A percentile compares a stretch with the other conserved stretches of the same genome.
phyloP scores from a whole-genome alignment of 2,888 invertebrate species.

The Deilephila porcellus region DNA sequence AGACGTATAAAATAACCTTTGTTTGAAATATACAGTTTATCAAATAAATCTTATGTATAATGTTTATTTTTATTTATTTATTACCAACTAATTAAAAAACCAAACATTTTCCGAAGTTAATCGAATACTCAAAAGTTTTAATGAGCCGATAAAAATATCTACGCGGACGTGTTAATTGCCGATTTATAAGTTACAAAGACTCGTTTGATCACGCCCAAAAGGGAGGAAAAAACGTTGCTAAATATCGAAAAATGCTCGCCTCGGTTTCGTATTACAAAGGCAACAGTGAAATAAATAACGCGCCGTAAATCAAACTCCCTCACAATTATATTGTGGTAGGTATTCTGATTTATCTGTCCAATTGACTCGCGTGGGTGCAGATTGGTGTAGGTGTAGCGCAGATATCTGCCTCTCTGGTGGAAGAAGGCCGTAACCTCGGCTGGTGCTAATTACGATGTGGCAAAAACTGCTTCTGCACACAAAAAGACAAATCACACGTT shows the following conservation, averaged over 20 bases:
- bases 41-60: neutral
- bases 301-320: constrained; percentile 67
- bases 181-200: constrained; percentile 38
- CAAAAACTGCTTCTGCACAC: constrained; percentile 4
- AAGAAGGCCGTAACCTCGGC: constrained; percentile 10
- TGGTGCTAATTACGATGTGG: neutral
- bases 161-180: constrained; percentile 37
- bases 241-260: constrained; percentile 19
- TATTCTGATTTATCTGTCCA: constrained; percentile 13
- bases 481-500: constrained; percentile 11
- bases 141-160: constrained; percentile 29
- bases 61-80: neutral
- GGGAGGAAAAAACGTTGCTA: constrained; percentile 14
- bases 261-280: constrained; percentile 46
- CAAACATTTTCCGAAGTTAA: constrained; percentile 4
- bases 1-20: neutral
- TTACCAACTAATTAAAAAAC: neutral
- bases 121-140: neutral
- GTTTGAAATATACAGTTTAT: neutral
- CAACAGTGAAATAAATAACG: constrained; percentile 53
- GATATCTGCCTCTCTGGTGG: constrained; percentile 7
- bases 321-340: constrained; percentile 57
- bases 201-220: constrained; percentile 34
- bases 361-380: constrained; percentile 16
- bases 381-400: constrained; percentile 11